Base-by-base conservation (phyloP, 2,113 vertebrate genomes). In the Alosa alosa region DNA sequence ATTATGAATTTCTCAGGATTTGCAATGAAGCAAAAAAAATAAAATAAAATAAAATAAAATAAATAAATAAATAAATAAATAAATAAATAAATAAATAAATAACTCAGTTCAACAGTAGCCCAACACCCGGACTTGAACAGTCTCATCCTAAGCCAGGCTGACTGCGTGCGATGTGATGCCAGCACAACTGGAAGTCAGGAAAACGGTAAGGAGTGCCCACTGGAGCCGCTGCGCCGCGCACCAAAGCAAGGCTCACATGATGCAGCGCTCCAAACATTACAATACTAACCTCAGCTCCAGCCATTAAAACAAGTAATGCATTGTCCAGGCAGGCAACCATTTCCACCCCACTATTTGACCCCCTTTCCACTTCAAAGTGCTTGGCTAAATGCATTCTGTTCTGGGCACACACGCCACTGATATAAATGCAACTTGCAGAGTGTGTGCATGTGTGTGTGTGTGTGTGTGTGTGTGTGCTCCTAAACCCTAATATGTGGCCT, bases 231-330 rank as follows among this genome's bases (percentile, higher is more conserved):
- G 5, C 22, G 55, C 83, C 22, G 39, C 41, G 41, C 68, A 18
- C 83, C n/a, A 44, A 4, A 20, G 22, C 46, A 6, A 15, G 25
- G 45, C 45, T n/a, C 83, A 72, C 57, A 46, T 20, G 83, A 64
- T 25, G 44, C 44, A 72, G 36, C 25, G 44, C 83, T 72, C 72
- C 47, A 72, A 84, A 47, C 45, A 46, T 78, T 36, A 78, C 72
- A 78, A 31, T 78, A 50, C 68, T 84, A 78, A 50, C 64, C 44
- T 81, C 39, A 41, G 68, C 25, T 78, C 50, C 25, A 31, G 84
- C 46, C 84, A 78, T 72, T 84, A 50, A 75, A 84, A 84, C 64
- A 78, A 78, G 25, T 55, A 41, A 55, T 81, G 47, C 47, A 55
- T 55, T 85, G 72, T 81, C 72, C 84, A 81, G 49, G 47, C 78